These are phyloP conservation scores for Miichthys miiuy DNA, from an alignment of 2,797 vertebrate species.

Conservation along the genomic window DNA sequence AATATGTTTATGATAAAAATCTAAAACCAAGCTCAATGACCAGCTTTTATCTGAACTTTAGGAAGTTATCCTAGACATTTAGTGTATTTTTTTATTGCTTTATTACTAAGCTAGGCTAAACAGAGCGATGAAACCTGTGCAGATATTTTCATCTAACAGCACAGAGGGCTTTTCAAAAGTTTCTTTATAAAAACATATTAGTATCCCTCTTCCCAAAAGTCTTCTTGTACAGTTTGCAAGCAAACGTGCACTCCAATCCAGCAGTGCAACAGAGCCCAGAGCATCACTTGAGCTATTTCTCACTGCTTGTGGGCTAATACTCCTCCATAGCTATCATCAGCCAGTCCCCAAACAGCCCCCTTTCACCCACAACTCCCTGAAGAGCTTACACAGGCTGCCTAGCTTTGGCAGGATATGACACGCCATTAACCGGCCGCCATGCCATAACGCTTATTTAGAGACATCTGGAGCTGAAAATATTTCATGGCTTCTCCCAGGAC, in stretches of 20 bases:
- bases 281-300: conserved; percentile 53
- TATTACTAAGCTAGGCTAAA: neutral
- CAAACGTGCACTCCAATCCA: conserved; percentile 15
- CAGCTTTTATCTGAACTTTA: neutral
- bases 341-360: conserved; percentile 53
- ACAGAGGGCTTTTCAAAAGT: neutral
- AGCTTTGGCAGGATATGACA: conserved; percentile 68
- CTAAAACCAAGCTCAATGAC: neutral
- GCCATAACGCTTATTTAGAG: conserved; percentile 66
- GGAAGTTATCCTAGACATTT: neutral
- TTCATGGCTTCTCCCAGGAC: conserved; percentile 67
- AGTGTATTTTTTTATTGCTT: too few species aligned
- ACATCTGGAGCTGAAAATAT: conserved; percentile 72
- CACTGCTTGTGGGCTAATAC: conserved; percentile 52
- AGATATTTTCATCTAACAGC: neutral
- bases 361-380: conserved; percentile 54
- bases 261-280: conserved; percentile 40
- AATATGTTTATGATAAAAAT: neutral
- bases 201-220: conserved; percentile 10
- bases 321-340: conserved; percentile 55
- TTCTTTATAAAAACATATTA: conserved; percentile 2
- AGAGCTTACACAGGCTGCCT: conserved; percentile 69
- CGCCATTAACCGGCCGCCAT: conserved; percentile 58
- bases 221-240: conserved; percentile 2
- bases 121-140: neutral